phyloP scores from a whole-genome alignment of 2,113 vertebrate species.

The Engystomops pustulosus region DNA sequence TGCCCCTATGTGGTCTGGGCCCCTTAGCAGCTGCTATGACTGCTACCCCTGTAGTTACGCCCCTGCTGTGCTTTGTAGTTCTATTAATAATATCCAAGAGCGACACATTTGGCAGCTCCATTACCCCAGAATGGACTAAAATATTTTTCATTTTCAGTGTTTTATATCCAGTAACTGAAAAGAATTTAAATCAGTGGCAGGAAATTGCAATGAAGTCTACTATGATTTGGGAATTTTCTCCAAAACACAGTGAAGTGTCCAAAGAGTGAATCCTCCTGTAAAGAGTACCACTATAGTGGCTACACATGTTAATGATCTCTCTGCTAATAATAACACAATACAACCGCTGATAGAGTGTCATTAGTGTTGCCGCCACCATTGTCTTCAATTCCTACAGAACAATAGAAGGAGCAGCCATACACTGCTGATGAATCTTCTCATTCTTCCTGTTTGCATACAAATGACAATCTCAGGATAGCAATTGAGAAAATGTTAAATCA shows the following conservation, averaged over 20 bases:
- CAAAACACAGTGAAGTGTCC: not conserved
- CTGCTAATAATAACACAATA: no score
- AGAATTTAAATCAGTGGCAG: not conserved
- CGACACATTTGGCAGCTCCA: no score
- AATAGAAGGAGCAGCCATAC: not conserved
- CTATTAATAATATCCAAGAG: no score
- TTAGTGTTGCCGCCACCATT: not conserved
- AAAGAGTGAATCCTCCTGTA: not conserved
- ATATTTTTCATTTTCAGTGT: not conserved
- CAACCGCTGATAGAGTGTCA: not conserved
- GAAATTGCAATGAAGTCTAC: not conserved
- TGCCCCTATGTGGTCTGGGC: no score
- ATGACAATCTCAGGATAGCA: not conserved
- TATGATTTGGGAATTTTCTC: not conserved
- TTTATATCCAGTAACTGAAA: not conserved
- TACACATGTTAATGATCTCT: no score
- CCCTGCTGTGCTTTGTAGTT: no score
- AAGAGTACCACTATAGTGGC: no score
- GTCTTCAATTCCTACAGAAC: not conserved
- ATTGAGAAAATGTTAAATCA: not conserved
- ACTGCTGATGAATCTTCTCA: not conserved
- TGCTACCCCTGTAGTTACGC: no score
- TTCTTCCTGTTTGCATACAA: conserved; percentile 12
- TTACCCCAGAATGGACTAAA: no score
- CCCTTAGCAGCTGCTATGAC: no score